These are phyloP conservation scores for Mionectes macconnelli DNA, from an alignment of 2,113 vertebrate genomes.

Conservation along the genomic window DNA sequence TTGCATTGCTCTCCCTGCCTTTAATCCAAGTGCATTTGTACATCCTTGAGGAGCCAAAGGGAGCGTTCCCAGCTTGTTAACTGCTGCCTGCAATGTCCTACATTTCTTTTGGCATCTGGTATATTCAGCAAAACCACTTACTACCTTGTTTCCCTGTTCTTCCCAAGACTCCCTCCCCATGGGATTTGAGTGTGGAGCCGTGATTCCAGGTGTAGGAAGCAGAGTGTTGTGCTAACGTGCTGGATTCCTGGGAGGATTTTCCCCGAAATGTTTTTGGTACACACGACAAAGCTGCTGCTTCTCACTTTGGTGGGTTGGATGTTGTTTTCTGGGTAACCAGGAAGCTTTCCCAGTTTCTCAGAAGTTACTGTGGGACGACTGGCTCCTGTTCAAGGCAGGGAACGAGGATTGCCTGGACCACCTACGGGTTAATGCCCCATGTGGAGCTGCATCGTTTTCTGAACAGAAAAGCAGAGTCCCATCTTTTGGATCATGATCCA, in stretches of 20 bases:
- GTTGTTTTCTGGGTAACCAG: not conserved
- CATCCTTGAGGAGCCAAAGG: not conserved
- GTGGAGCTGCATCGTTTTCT: accelerated
- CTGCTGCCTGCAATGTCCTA: not conserved
- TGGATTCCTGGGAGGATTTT: not conserved
- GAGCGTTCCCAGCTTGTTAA: not conserved
- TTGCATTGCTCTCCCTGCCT: not conserved
- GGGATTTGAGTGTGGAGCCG: not conserved
- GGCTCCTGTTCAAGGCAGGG: not conserved
- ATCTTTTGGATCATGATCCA: not conserved
- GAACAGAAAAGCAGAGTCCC: not conserved
- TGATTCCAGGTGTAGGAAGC: not conserved
- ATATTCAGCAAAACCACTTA: not conserved
- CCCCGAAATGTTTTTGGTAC: not conserved
- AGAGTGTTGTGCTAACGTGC: not conserved
- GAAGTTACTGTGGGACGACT: not conserved
- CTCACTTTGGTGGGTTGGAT: not conserved
- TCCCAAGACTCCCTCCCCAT: not conserved
- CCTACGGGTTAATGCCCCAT: not conserved
- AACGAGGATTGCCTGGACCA: not conserved
- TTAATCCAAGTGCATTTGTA: not conserved
- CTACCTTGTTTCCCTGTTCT: not conserved
- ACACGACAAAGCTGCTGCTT: not conserved
- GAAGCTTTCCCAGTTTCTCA: not conserved
- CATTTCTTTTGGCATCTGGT: not conserved